phyloP scores from a whole-genome alignment of 1,140 invertebrate genomes.

The Nixonia krombeini region DNA sequence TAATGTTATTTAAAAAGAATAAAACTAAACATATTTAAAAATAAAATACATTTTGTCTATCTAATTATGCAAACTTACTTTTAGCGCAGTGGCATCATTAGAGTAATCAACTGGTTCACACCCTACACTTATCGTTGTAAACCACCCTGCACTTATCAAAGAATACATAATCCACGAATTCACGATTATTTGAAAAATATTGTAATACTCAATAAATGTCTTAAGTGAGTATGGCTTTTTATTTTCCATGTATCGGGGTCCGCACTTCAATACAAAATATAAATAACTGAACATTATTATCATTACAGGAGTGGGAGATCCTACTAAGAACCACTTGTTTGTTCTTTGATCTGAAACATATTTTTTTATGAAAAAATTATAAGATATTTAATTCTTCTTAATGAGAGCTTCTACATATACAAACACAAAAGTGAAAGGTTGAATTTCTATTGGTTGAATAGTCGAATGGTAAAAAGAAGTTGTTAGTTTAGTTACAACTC shows the following conservation, averaged over 20 bases:
- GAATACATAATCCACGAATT: constrained; percentile 70
- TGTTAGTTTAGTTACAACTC: too few relatives aligned
- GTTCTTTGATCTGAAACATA: constrained; percentile 69
- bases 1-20: too few relatives aligned
- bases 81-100: constrained; percentile 34
- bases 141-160: constrained; percentile 56
- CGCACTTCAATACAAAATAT: constrained; percentile 70
- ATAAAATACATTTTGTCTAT: constrained; percentile 2
- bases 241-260: constrained; percentile 75
- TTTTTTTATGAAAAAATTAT: background rate
- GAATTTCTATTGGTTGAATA: too few relatives aligned
- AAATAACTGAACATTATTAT: constrained; percentile 69
- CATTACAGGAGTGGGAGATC: constrained; percentile 70
- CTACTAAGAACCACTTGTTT: constrained; percentile 74
- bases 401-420: too few relatives aligned
- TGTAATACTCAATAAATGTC: constrained; percentile 74
- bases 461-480: too few relatives aligned
- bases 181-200: constrained; percentile 73
- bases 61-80: constrained; percentile 43
- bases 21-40: too few relatives aligned
- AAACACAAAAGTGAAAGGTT: too few relatives aligned
- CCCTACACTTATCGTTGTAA: constrained; percentile 44
- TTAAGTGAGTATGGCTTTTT: constrained; percentile 74
- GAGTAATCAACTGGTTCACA: constrained; percentile 51
- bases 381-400: too few relatives aligned